Conservation (phyloP, 1,140 invertebrate genomes). For the Zaprionus lachaisei region DNA sequence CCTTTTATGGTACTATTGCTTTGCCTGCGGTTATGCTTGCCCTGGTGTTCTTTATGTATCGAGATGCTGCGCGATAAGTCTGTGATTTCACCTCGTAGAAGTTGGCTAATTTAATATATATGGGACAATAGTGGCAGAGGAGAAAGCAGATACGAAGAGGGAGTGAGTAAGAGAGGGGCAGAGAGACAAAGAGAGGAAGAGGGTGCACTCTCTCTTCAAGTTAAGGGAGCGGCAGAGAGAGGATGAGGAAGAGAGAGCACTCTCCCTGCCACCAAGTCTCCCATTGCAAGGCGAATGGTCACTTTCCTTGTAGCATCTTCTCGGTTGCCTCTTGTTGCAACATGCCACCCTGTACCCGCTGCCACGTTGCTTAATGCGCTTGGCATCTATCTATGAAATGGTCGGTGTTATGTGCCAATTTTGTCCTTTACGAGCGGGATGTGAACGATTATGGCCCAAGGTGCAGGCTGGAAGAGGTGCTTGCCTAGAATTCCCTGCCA, state of each 20-base stretch:
- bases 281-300: not conserved
- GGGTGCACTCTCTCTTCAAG: too few relatives aligned
- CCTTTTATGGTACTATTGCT: not conserved
- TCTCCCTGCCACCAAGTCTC: not conserved
- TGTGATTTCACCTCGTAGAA: slow-evolving; percentile 7
- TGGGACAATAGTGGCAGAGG: not conserved
- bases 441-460: slow-evolving; percentile 65
- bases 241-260: too few relatives aligned
- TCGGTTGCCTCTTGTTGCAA: too few relatives aligned
- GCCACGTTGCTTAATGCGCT: slow-evolving; percentile 17
- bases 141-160: too few relatives aligned
- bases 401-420: slow-evolving; percentile 55
- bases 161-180: too few relatives aligned
- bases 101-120: slow-evolving; percentile 2
- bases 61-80: not conserved
- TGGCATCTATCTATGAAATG: slow-evolving; percentile 54
- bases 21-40: not conserved
- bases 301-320: not conserved
- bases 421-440: slow-evolving; percentile 60
- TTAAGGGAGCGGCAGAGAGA: not conserved
- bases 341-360: not conserved
- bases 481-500: not conserved
- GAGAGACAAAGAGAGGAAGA: too few relatives aligned
- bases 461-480: not conserved
- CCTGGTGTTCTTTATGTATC: not conserved